Evolutionary conservation across 2,113 vertebrate species (phyloP).

Genomic region (Oryctolagus cuniculus): DNA sequence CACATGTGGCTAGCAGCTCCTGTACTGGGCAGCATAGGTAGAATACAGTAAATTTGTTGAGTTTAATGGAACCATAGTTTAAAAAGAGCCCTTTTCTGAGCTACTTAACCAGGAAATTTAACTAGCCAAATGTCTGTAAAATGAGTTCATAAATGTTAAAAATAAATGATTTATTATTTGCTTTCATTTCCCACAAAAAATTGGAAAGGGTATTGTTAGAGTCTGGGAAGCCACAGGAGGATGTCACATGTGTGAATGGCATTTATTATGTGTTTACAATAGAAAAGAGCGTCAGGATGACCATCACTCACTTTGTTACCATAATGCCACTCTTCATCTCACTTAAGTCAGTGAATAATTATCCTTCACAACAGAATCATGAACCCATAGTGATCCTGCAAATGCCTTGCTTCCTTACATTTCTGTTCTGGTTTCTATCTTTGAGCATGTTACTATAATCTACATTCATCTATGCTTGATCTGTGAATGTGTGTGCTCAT

Average conservation of each 20-base stretch:
- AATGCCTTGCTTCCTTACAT: not conserved
- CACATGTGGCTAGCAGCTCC: not conserved
- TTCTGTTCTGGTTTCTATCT: slow-evolving; percentile 15
- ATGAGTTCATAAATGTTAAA: slow-evolving; percentile 25
- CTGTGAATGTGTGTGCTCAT: not conserved
- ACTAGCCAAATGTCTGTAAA: slow-evolving; percentile 11
- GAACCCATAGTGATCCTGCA: not conserved
- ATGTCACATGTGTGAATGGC: not conserved
- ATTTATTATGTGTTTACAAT: not conserved
- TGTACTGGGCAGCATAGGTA: not conserved
- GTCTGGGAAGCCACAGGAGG: not conserved
- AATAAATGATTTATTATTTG: slow-evolving; percentile 1
- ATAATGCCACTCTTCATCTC: not conserved
- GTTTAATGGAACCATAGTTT: slow-evolving; percentile 21
- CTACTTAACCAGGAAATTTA: slow-evolving; percentile 48
- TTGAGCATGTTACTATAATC: slow-evolving; percentile 13
- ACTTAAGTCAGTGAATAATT: not conserved
- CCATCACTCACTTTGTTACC: not conserved
- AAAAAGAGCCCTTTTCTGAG: slow-evolving; percentile 39
- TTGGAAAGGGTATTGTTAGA: not conserved
- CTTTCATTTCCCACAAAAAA: not conserved
- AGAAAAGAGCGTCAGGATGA: not conserved
- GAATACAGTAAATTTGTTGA: not conserved
- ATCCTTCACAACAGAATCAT: not conserved
- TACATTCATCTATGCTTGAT: not conserved